These are phyloP conservation scores for Dicaeum eximium DNA, from an alignment of 2,113 vertebrate genomes.

Conservation along the genomic window DNA sequence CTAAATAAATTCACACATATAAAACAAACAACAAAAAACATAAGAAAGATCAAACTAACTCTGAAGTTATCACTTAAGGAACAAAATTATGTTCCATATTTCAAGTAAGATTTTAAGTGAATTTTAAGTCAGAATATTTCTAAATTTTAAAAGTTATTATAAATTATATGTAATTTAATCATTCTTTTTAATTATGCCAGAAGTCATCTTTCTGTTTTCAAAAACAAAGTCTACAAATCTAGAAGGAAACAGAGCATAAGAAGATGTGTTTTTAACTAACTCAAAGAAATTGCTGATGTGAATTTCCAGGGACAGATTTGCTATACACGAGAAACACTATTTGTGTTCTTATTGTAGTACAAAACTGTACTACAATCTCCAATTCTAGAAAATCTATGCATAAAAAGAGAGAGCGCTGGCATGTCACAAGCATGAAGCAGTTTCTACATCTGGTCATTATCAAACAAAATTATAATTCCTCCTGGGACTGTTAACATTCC, in stretches of 20 bases:
- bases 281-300: background rate
- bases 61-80: background rate
- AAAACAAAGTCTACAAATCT: background rate
- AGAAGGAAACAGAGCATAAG: background rate
- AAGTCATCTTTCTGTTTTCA: background rate
- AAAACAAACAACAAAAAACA: background rate
- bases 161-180: background rate
- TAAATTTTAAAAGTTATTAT: background rate
- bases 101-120: background rate
- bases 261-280: background rate
- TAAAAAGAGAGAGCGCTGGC: background rate
- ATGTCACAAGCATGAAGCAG: background rate
- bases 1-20: background rate
- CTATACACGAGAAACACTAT: background rate
- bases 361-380: background rate
- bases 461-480: background rate
- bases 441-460: background rate
- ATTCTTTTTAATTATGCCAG: background rate
- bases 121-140: background rate
- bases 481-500: background rate
- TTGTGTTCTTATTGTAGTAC: background rate
- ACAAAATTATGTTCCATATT: background rate
- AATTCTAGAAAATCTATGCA: background rate
- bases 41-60: background rate
- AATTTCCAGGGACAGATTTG: background rate